Base-by-base conservation (phyloP, 2,113 vertebrate species). In the Dipodomys spectabilis region DNA sequence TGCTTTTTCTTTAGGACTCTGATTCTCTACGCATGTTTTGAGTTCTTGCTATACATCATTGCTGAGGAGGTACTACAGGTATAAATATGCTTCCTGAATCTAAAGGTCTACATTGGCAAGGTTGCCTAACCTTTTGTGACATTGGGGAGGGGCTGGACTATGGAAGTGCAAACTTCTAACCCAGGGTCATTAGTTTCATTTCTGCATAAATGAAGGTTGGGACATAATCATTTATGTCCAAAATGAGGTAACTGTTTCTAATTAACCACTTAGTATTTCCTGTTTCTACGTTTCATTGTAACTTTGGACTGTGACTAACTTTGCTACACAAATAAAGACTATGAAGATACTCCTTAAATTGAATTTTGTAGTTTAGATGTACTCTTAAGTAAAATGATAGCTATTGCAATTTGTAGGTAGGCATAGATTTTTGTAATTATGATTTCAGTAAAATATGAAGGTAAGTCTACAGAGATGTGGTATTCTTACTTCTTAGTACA, bases 301-400 rank as follows among this genome's bases (percentile, higher is more conserved):
- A 93, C 83, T 89, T 97, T 95, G 93, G 44, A 92, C 71, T 94
- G 74, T 92, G 86, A 96, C 95, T 93, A 89, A 92, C 92, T 95
- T 95, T 94, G 93, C 69, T 94, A 72, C 67, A 85, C 64, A 82
- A 92, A 91, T 96, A 87, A 96, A 92, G 64, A 25, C 69, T 91
- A 72, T 91, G 68, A 94, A 91, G 92, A 45, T 91, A 82, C 4
- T 92, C 39, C 39, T 93, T 92, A 73, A 94, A 97, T 96, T 94
- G 68, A 91, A 9, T 91, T 96, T 95, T 95, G 86, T 96, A 80
- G 60, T 62, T 65, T 88, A 73, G 91, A 74, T 91, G 45, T n/a
- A 80, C 64, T 91, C 65, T 93, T 90, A 94, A 92, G 77, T 88
- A 82, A 95, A 97, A 82, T 92, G 85, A 88, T 75, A 96, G 90